Percentiles rank a stretch among this genome's conserved stretches.
These are phyloP conservation scores for Scophthalmus maximus DNA, from an alignment of 2,113 vertebrate species.

Conservation along the genomic window DNA sequence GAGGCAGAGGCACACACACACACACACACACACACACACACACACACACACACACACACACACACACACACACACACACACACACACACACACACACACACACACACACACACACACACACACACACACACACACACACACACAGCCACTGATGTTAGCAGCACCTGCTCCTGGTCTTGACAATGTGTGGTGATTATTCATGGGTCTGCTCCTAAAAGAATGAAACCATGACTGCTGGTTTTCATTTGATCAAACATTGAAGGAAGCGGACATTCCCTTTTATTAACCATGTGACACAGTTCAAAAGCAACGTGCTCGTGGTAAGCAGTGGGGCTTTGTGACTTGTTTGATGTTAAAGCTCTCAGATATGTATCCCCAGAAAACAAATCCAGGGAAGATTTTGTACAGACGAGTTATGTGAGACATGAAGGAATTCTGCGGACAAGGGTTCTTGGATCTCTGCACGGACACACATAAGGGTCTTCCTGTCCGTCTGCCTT, in stretches of 20 bases:
- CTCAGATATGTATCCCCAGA: slow-evolving; percentile 1
- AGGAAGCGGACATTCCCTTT: neutral
- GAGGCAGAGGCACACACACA: no score
- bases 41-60: slow-evolving; percentile 7
- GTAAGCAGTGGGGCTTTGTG: neutral
- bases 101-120: slow-evolving; percentile 7
- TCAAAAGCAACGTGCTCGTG: neutral
- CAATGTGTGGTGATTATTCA: slow-evolving; percentile 32
- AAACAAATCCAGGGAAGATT: neutral
- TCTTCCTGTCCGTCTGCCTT: no score
- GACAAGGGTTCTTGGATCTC: neutral
- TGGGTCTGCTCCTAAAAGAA: slow-evolving; percentile 5
- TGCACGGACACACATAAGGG: slow-evolving; percentile 5
- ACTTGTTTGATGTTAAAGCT: slow-evolving; percentile 31
- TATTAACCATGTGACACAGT: neutral
- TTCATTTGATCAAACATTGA: neutral
- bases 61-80: slow-evolving; percentile 14
- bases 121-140: slow-evolving; percentile 14
- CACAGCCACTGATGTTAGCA: slow-evolving; percentile 16
- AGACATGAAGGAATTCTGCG: slow-evolving; percentile 17
- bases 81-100: neutral
- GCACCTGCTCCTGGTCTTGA: slow-evolving; percentile 44
- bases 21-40: neutral
- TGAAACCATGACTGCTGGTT: neutral
- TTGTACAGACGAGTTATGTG: neutral